Evolutionary conservation across 2,797 vertebrate genomes (phyloP), one percentile per base, ranked within the genome.

Genomic region (Chelidonichthys spinosus): DNA sequence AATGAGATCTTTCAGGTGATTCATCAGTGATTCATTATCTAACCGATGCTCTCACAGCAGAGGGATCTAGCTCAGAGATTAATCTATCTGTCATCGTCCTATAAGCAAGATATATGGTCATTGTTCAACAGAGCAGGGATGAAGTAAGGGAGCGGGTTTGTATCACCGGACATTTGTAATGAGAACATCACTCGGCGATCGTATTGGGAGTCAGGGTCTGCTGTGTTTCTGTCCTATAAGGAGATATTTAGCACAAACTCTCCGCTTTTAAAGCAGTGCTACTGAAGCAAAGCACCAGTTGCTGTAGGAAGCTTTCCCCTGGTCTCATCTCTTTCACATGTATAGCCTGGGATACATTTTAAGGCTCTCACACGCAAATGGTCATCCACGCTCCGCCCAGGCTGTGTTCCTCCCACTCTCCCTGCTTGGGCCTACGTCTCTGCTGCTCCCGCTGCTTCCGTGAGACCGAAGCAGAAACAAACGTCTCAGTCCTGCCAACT

Each of bases 1-100:
- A 82, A 76, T 52, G 61, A 83, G 91, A 93, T 93, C 84, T 88
- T 91, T 88, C 70, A 78, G 80, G 85, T 88, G 87, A 90, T 94
- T 91, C 70, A 90, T 94, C 90, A 88, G 88, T 87, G 83, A 93
- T 91, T 93, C 88, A 93, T 94, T 93, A 94, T 93, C 91, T 89
- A 74, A 73, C 78, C 83, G 91, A 87, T 87, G 84, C 87, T 89
- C 86, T 88, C 65, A 69, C 81, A 69, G 84, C 89, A 82, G 79
- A 81, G 87, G 85, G 88, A 90, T 91, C 87, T 70, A 88, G 86
- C 88, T 89, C 85, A 90, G 83, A 89, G 90, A 94, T 94, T 92
- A 92, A 95, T 94, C 92, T 92, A 86, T 90, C 91, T 92, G 92
- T 94, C 93, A 91, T 76, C 61, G 64, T 87, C 87, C 75, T 82